Conservation (phyloP, 2,797 vertebrate species). For the Hippoglossus hippoglossus region DNA sequence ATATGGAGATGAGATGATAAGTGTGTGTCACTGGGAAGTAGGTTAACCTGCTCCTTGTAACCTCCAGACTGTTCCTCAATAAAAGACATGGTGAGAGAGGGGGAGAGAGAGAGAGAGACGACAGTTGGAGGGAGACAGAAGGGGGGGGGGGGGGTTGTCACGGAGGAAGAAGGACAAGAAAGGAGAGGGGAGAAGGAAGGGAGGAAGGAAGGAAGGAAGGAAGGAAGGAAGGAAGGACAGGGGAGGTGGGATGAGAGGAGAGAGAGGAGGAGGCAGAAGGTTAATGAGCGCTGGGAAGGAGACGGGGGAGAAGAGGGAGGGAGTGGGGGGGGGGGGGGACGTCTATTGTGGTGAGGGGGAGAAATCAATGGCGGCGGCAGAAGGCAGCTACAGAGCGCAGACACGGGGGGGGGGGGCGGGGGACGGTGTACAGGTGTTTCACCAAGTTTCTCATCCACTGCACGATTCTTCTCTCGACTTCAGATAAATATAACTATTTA, state of each 20-base stretch:
- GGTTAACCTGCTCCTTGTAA: constrained; percentile 64
- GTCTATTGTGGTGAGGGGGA: constrained; percentile 49
- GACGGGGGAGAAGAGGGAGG: too few relatives aligned
- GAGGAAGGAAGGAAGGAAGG: constrained; percentile 21
- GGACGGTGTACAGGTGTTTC: too few relatives aligned
- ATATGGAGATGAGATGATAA: constrained; percentile 56
- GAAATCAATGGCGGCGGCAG: constrained; percentile 73
- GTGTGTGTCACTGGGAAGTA: constrained; percentile 61
- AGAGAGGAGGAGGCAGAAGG: neutral
- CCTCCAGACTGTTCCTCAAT: constrained; percentile 42
- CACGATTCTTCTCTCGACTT: too few relatives aligned
- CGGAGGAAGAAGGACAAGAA: constrained; percentile 19
- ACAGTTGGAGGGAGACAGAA: constrained; percentile 51
- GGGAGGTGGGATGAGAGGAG: neutral
- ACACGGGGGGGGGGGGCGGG: too few relatives aligned
- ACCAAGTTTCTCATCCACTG: too few relatives aligned
- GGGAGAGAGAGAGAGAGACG: constrained; percentile 12
- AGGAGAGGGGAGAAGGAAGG: neutral
- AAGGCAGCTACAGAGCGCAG: constrained; percentile 44
- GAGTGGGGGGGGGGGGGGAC: neutral
- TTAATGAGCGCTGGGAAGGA: neutral
- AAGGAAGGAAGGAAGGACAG: neutral
- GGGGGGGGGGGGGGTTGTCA: neutral
- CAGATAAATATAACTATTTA: too few relatives aligned
- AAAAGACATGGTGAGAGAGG: neutral